Evolutionary conservation across 2,113 vertebrate genomes (phyloP), one percentile per base, ranked within the genome.

Genomic region (Otocyon megalotis): DNA sequence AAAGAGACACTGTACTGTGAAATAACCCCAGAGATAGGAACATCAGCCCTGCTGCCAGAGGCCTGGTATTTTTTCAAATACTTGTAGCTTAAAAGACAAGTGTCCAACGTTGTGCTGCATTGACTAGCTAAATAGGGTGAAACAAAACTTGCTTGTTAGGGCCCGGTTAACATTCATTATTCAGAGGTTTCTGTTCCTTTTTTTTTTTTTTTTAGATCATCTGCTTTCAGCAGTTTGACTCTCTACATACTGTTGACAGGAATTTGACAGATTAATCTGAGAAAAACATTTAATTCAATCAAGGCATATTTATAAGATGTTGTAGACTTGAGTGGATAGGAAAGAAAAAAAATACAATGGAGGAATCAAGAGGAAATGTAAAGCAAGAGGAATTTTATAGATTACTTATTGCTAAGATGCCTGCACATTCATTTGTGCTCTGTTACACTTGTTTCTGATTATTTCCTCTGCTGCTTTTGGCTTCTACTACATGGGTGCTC

Each of bases 121-220:
- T 97, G 95, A 83, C 53, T 86, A 9, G 63, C 95, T 92, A 96
- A 96, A 93, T 71, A 92, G 88, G 72, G 56, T 94, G 88, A 93
- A 96, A 97, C 30, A 32, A 87, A 93, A 62, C 72, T 69, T 43
- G 54, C 72, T 95, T 71, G 82, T 76, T 96, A 96, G 58, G 96
- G 35, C 82, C 74, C 85, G 74, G 96, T 90, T 96, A 95, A 90
- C 77, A 60, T 94, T 96, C 72, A 84, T 97, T 97, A 96, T 88
- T 80, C 43, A 93, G 92, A 67, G 43, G 0, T 16, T 28, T 48
- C 14, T 48, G 20, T 43, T 15, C 20, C 7, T 28, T 4, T 6
- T 24, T 26, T 19, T 28, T 67, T 3, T 65, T 77, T 89, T 62
- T 56, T 63, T n/a, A 87, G 72, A 48, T 69, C 90, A 83, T 92